Percentiles rank a stretch among this genome's conserved stretches.
These are phyloP conservation scores for Trachemys scripta DNA, from an alignment of 2,113 vertebrate species.

Conservation along the genomic window DNA sequence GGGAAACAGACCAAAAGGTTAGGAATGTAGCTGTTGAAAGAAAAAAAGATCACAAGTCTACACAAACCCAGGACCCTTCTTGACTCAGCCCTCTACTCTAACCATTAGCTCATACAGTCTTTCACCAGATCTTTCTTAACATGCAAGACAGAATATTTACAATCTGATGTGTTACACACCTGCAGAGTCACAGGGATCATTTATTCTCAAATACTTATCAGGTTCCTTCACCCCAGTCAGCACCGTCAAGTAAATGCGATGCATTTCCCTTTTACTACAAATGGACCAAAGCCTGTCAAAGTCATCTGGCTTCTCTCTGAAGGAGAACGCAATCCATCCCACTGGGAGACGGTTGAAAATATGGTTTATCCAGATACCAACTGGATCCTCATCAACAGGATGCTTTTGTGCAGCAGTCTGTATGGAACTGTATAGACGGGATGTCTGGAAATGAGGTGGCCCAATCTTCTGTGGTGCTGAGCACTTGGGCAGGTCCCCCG, in stretches of 20 bases:
- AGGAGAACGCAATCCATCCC: conserved; percentile 54
- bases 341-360: conserved; percentile 39
- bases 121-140: rapidly evolving
- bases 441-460: not conserved
- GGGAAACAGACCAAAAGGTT: not conserved
- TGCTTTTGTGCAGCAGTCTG: conserved; percentile 31
- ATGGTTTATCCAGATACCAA: conserved; percentile 48
- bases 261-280: conserved; percentile 35
- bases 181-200: conserved; percentile 38
- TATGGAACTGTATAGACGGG: not conserved
- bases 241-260: conserved; percentile 50
- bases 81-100: not conserved
- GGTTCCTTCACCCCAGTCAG: conserved; percentile 40
- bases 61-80: not conserved
- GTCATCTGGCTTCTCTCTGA: conserved; percentile 54
- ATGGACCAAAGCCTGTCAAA: conserved; percentile 59
- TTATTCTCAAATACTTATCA: conserved; percentile 47
- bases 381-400: conserved; percentile 53
- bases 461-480: conserved; percentile 31
- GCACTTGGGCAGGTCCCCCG: conserved; percentile 1
- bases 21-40: not conserved
- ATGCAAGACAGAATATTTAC: not conserved
- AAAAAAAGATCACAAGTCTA: not conserved
- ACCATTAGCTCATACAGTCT: conserved; percentile 31
- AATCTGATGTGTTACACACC: conserved; percentile 27